Evolutionary conservation across 2,113 vertebrate genomes (phyloP).

Genomic region (Leucoraja erinaceus): DNA sequence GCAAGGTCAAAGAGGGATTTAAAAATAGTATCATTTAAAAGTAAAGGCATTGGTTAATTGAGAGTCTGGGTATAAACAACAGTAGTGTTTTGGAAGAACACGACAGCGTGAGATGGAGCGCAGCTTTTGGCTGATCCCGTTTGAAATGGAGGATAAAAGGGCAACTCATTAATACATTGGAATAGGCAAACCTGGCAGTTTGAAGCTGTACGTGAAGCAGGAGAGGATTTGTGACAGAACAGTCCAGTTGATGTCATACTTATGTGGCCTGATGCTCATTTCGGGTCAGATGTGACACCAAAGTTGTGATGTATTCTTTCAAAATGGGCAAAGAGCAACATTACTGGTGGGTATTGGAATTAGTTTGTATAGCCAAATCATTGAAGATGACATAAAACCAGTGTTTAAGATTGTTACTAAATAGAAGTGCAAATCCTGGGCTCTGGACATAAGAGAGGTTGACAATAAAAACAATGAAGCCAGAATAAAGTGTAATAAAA

Average conservation of each 20-base stretch:
- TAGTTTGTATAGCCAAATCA: background rate
- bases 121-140: background rate
- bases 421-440: background rate
- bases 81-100: background rate
- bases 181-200: no score
- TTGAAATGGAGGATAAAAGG: no score
- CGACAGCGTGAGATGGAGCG: background rate
- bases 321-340: no score
- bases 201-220: background rate
- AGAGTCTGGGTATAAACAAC: no score
- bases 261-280: background rate
- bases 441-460: background rate
- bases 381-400: background rate
- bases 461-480: background rate
- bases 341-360: background rate
- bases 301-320: no score
- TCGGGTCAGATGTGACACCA: no score
- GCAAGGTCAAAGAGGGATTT: no score
- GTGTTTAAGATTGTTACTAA: background rate
- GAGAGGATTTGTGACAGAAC: background rate
- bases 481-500: background rate
- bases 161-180: no score
- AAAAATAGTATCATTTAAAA: no score
- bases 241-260: background rate
- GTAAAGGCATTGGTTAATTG: no score